Percentiles rank a stretch among this genome's conserved stretches.
phyloP scores from a whole-genome alignment of 2,113 vertebrate genomes.

The Pangasianodon hypophthalmus region DNA sequence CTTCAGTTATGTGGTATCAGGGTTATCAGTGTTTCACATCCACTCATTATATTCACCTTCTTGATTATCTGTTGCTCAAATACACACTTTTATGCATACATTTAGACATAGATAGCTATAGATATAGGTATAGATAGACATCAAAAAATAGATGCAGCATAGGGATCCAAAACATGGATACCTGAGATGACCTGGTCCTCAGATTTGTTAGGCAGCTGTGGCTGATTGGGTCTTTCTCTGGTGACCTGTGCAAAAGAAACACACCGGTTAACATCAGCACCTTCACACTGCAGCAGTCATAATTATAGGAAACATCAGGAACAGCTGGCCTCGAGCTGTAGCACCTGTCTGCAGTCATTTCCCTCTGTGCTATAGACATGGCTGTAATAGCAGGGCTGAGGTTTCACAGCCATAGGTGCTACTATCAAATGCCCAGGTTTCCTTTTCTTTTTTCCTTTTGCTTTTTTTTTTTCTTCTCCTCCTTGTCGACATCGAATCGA shows the following conservation, averaged over 20 bases:
- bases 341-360: constrained; percentile 23
- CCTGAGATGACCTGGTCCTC: constrained; percentile 15
- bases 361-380: neutral
- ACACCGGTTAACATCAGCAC: constrained; percentile 8
- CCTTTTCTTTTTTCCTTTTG: constrained; percentile 20
- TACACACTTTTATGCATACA: neutral
- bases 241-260: constrained; percentile 41
- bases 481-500: constrained; percentile 11
- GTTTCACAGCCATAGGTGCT: constrained; percentile 34
- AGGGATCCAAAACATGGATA: constrained; percentile 23
- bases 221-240: neutral
- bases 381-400: constrained; percentile 45
- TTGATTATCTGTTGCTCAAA: neutral
- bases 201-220: too few relatives aligned
- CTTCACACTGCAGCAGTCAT: neutral
- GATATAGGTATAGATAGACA: neutral
- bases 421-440: constrained; percentile 23
- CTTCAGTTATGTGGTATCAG: neutral
- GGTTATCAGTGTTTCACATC: neutral
- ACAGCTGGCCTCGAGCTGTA: neutral
- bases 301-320: neutral
- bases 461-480: constrained; percentile 2
- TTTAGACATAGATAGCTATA: neutral
- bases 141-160: neutral
- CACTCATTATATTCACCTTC: neutral